phyloP scores from a whole-genome alignment of 2,888 invertebrate species.

The Sceliomorpha sp. region DNA sequence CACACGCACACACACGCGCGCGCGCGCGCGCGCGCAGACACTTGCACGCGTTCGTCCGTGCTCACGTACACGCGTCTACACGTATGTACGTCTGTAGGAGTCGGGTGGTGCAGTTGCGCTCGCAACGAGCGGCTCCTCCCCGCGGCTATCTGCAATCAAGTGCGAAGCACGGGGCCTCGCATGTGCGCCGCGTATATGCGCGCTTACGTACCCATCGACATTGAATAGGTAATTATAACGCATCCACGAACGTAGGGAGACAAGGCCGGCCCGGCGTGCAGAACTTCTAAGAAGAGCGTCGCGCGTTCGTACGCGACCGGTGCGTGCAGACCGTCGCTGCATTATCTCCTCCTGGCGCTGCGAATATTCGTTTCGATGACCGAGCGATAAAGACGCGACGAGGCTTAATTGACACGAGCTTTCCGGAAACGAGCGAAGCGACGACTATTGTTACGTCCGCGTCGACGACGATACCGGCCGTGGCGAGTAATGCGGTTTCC shows the following conservation, averaged over 20 bases:
- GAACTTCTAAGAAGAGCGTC: slow-evolving; percentile 41
- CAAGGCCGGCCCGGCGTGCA: slow-evolving; percentile 44
- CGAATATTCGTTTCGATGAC: slow-evolving; percentile 15
- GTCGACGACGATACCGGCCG: no score
- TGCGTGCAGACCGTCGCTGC: slow-evolving; percentile 30
- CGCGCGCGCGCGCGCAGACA: no score
- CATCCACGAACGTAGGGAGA: slow-evolving; percentile 68
- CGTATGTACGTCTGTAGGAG: no score
- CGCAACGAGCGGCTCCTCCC: slow-evolving; percentile 36
- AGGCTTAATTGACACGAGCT: slow-evolving; percentile 27
- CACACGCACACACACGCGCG: no score
- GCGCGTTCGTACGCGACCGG: slow-evolving; percentile 17
- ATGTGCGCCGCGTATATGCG: slow-evolving; percentile 61
- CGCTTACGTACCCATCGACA: slow-evolving; percentile 69
- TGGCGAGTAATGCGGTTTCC: no score
- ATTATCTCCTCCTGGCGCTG: slow-evolving; percentile 13
- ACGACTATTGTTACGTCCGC: slow-evolving; percentile 13
- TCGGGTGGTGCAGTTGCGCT: slow-evolving; percentile 35
- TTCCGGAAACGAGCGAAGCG: slow-evolving; percentile 24
- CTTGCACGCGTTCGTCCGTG: no score
- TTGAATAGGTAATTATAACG: slow-evolving; percentile 75
- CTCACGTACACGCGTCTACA: no score
- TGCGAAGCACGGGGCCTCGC: slow-evolving; percentile 63
- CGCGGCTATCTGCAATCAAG: slow-evolving; percentile 67
- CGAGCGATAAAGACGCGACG: slow-evolving; percentile 31